Evolutionary conservation across 2,113 vertebrate genomes (phyloP).

Genomic region (Seriola aureovittata): DNA sequence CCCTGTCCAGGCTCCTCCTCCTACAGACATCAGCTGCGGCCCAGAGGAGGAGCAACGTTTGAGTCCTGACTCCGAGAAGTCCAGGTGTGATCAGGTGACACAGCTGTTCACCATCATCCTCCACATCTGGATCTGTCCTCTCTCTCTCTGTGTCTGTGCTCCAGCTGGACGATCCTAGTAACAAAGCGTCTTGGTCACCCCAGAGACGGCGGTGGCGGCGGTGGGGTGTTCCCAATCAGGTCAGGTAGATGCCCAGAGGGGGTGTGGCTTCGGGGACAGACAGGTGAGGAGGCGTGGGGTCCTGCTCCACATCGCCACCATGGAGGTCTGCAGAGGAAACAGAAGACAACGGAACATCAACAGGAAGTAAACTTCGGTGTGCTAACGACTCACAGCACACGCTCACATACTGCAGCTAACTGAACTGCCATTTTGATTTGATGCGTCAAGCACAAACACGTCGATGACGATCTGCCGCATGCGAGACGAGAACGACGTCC

Average conservation of each 20-base stretch:
- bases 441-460: too few species aligned
- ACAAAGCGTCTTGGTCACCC: not conserved
- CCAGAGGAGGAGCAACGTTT: too few species aligned
- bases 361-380: not conserved
- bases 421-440: too few species aligned
- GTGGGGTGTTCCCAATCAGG: not conserved
- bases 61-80: too few species aligned
- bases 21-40: too few species aligned
- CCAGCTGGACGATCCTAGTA: not conserved
- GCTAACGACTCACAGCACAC: too few species aligned
- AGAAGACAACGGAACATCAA: not conserved
- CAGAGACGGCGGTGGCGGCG: not conserved
- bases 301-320: constrained; percentile 7
- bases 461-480: too few species aligned
- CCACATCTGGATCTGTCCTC: not conserved
- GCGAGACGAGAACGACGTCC: too few species aligned
- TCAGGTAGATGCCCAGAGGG: not conserved
- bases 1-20: too few species aligned
- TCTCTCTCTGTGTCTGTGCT: not conserved
- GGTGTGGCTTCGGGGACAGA: not conserved
- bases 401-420: too few species aligned
- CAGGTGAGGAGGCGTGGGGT: constrained; percentile 11
- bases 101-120: too few species aligned
- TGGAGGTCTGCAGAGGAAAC: not conserved
- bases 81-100: too few species aligned